These are phyloP conservation scores for Bellardia pandia DNA, from an alignment of 2,888 invertebrate species.

Conservation along the genomic window DNA sequence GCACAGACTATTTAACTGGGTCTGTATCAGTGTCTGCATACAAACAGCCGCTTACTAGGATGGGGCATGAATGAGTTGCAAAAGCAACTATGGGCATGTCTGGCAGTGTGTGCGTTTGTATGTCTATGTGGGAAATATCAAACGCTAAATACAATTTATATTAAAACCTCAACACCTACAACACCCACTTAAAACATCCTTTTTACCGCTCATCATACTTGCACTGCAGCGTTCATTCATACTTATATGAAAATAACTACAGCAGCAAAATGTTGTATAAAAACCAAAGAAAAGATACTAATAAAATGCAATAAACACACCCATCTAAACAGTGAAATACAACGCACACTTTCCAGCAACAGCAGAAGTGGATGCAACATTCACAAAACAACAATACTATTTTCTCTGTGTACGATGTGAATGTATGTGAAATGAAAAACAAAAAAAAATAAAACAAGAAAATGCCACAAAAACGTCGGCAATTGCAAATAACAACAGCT, in stretches of 20 bases:
- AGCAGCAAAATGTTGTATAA: slow-evolving; percentile 42
- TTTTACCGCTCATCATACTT: slow-evolving; percentile 5
- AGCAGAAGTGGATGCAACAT: slow-evolving; percentile 30
- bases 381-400: slow-evolving; percentile 21
- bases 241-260: slow-evolving; percentile 51
- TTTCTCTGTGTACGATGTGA: not conserved
- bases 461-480: slow-evolving; percentile 60
- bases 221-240: slow-evolving; percentile 28
- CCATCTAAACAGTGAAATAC: slow-evolving; percentile 58
- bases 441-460: slow-evolving; percentile 51
- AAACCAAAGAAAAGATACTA: slow-evolving; percentile 68
- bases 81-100: not conserved
- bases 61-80: slow-evolving; percentile 22
- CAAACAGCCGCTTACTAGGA: not conserved
- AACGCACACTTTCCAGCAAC: slow-evolving; percentile 18
- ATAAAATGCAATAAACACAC: slow-evolving; percentile 73
- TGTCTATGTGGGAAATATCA: slow-evolving; percentile 41
- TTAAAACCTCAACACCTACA: slow-evolving; percentile 69
- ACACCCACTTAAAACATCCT: slow-evolving; percentile 48
- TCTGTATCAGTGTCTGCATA: slow-evolving; percentile 31
- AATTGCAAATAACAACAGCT: slow-evolving; percentile 69
- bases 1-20: slow-evolving; percentile 45
- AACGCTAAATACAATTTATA: slow-evolving; percentile 55
- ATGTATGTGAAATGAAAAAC: not conserved
- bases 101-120: slow-evolving; percentile 1